Evolutionary conservation across 2,113 vertebrate species (phyloP).

Genomic region (Pangasianodon hypophthalmus): DNA sequence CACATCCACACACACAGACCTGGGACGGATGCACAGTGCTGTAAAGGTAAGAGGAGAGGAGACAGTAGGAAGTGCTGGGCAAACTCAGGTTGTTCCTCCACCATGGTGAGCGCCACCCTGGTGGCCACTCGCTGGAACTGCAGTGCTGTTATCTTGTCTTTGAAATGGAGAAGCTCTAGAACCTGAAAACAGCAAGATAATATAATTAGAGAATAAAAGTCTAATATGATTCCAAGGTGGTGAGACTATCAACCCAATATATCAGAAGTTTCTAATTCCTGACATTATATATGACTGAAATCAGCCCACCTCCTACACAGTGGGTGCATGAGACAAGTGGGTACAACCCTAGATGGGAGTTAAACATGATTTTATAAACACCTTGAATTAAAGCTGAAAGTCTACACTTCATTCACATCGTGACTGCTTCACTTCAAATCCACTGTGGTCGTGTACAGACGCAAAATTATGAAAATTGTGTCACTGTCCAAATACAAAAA

Average conservation of each 20-base stretch:
- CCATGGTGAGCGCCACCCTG: slow-evolving; percentile 75
- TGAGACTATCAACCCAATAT: background rate
- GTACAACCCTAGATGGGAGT: background rate
- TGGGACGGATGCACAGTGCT: slow-evolving; percentile 63
- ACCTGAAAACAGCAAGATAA: slow-evolving; percentile 70
- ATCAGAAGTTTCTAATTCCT: background rate
- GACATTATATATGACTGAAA: background rate
- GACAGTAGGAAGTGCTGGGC: slow-evolving; percentile 77
- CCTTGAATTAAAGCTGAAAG: too few species aligned
- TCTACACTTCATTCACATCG: too few species aligned
- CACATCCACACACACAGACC: slow-evolving; percentile 67
- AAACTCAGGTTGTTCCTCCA: slow-evolving; percentile 75
- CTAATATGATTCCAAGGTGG: background rate
- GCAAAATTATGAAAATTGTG: too few species aligned
- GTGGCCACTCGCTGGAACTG: slow-evolving; percentile 92
- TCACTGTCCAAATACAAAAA: too few species aligned
- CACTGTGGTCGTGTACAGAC: too few species aligned
- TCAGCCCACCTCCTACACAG: background rate
- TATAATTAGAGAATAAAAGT: background rate
- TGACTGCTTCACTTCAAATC: too few species aligned
- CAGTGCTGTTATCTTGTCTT: slow-evolving; percentile 76
- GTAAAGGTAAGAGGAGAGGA: slow-evolving; percentile 80
- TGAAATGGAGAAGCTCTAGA: slow-evolving; percentile 85
- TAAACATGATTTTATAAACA: background rate
- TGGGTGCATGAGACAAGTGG: background rate